Evolutionary conservation across 2,113 vertebrate species (phyloP).

Genomic region (Heterochromis multidens): DNA sequence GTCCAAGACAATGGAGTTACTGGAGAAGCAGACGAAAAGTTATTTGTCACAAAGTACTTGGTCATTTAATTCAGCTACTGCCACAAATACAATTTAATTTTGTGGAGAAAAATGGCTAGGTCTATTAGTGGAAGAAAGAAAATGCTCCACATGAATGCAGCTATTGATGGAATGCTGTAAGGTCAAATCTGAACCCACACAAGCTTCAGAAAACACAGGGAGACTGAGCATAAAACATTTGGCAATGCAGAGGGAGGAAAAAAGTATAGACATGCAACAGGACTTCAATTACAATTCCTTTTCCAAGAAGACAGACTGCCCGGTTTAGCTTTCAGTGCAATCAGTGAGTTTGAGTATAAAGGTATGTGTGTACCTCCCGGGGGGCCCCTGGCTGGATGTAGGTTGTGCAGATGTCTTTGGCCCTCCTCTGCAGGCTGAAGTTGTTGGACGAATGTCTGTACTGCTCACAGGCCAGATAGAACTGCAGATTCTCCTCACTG

Average conservation of each 20-base stretch:
- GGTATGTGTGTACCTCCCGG: conserved; percentile 81
- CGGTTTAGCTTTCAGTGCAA: not conserved
- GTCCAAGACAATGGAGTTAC: not conserved
- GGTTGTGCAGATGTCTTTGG: conserved; percentile 84
- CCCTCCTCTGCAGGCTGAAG: conserved; percentile 82
- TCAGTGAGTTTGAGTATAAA: not conserved
- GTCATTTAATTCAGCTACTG: not conserved
- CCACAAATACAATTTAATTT: not conserved
- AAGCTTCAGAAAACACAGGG: not conserved
- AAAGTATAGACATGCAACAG: not conserved
- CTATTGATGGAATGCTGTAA: not conserved
- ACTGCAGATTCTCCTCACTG: conserved; percentile 96
- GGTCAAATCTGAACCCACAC: not conserved
- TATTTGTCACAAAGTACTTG: not conserved
- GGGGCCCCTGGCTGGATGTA: conserved; percentile 86
- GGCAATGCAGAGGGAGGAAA: not conserved
- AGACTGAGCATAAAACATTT: not conserved
- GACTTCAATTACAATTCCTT: not conserved
- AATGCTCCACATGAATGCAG: not conserved
- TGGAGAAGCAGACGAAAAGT: accelerated
- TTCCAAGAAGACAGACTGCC: not conserved
- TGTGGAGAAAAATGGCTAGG: not conserved
- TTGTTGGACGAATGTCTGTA: conserved; percentile 86
- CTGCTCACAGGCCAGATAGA: conserved; percentile 91
- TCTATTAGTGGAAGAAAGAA: not conserved